Evolutionary conservation across 2,113 vertebrate species (phyloP).

Genomic region (Podarcis cretensis): DNA sequence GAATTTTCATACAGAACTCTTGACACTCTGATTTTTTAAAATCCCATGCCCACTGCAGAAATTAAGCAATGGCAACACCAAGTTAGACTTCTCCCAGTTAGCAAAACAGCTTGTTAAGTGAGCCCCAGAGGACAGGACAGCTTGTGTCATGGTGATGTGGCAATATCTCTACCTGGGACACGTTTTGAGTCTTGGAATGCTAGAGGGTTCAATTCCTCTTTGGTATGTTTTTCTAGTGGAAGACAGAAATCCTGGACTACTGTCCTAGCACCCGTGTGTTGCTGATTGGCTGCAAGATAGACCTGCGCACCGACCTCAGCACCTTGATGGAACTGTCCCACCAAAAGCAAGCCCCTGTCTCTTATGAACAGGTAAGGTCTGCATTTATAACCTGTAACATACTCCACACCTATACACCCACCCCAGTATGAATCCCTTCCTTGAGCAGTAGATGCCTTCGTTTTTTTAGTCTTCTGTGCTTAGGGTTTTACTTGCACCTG

Average conservation of each 20-base stretch:
- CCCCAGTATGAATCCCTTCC: neutral
- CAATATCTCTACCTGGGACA: neutral
- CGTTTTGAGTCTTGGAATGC: neutral
- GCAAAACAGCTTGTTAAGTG: neutral
- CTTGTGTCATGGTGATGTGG: neutral
- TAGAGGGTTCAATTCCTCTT: neutral
- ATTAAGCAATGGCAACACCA: neutral
- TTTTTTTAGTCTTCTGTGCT: neutral
- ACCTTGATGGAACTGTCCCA: conserved; percentile 94
- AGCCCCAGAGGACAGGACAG: neutral
- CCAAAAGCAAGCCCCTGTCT: conserved; percentile 91
- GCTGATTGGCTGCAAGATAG: conserved; percentile 92
- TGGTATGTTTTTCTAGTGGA: conserved; percentile 81
- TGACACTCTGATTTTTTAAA: neutral
- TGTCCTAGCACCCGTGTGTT: conserved; percentile 90
- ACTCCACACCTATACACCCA: no score
- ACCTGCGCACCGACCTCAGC: conserved; percentile 93
- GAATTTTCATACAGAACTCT: neutral
- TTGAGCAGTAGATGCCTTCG: neutral
- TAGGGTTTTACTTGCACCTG: neutral
- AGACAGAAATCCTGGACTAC: conserved; percentile 92
- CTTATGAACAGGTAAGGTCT: conserved; percentile 89
- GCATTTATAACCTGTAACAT: no score
- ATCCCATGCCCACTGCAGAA: neutral
- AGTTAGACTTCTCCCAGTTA: neutral